These are phyloP conservation scores for Dasypus novemcinctus DNA, from an alignment of 2,113 vertebrate genomes.

Conservation along the genomic window DNA sequence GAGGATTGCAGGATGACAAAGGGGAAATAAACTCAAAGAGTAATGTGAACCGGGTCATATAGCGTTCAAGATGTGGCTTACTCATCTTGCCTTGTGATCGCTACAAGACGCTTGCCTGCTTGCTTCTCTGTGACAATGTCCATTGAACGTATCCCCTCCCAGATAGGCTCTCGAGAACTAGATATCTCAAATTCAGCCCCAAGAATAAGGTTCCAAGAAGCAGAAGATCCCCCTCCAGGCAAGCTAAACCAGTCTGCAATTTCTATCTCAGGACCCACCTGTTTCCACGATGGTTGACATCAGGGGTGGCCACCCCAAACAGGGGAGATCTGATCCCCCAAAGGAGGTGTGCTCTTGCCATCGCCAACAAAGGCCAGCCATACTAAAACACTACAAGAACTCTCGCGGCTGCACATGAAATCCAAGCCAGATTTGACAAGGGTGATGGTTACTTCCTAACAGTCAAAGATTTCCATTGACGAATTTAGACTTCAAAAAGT, in stretches of 20 bases:
- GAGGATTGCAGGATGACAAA: neutral
- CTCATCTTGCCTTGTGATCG: neutral
- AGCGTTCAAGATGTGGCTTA: neutral
- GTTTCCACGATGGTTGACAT: neutral
- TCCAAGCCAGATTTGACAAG: slow-evolving; percentile 3
- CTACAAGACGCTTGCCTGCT: neutral
- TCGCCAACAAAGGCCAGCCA: neutral
- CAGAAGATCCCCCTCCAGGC: neutral
- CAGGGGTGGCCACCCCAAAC: neutral
- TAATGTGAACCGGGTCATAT: slow-evolving; percentile 3
- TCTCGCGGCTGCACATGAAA: neutral
- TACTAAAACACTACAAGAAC: neutral
- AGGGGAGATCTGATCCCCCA: neutral
- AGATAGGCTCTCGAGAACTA: neutral
- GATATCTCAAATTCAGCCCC: neutral
- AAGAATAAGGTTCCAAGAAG: neutral
- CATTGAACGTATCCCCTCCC: neutral
- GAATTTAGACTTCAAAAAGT: slow-evolving; percentile 29
- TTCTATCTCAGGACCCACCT: neutral
- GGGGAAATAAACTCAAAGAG: neutral
- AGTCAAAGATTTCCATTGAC: slow-evolving; percentile 33
- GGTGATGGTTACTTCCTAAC: slow-evolving; percentile 10
- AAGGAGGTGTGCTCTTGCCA: neutral
- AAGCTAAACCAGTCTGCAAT: neutral
- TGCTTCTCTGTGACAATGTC: neutral